Evolutionary conservation across 2,888 invertebrate species (phyloP).

Genomic region (Drosophila anomelani): DNA sequence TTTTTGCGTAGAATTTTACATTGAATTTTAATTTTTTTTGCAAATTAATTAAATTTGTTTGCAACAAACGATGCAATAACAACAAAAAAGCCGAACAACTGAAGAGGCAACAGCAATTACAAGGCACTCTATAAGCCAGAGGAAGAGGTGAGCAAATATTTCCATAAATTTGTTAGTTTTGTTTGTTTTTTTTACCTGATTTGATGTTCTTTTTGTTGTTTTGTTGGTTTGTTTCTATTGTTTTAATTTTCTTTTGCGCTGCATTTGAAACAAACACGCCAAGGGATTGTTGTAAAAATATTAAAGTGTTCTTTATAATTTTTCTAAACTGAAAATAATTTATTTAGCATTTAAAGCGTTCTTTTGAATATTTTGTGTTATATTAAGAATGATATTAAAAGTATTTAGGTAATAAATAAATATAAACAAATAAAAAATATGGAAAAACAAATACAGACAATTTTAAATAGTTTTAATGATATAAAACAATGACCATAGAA

Average conservation of each 20-base stretch:
- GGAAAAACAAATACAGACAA: not conserved
- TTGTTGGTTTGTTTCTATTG: conserved; percentile 9
- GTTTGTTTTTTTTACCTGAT: conserved; percentile 9
- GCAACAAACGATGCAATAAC: conserved; percentile 26
- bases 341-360: not conserved
- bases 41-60: conserved; percentile 25
- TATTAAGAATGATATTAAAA: no score
- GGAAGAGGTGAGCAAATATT: conserved; percentile 71
- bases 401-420: no score
- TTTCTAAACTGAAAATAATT: no score
- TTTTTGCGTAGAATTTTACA: conserved; percentile 32
- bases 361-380: not conserved
- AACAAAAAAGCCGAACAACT: conserved; percentile 25
- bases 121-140: conserved; percentile 39
- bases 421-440: not conserved
- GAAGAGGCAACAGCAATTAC: conserved; percentile 65
- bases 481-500: not conserved
- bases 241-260: conserved; percentile 3
- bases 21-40: conserved; percentile 13
- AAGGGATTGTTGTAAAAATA: no score
- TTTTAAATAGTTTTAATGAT: not conserved
- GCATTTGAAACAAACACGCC: conserved; percentile 15
- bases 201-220: not conserved
- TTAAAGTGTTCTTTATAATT: not conserved
- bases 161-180: conserved; percentile 45